These are phyloP conservation scores for Ariolimax columbianus DNA, from an alignment of 2,888 invertebrate species.

Conservation along the genomic window DNA sequence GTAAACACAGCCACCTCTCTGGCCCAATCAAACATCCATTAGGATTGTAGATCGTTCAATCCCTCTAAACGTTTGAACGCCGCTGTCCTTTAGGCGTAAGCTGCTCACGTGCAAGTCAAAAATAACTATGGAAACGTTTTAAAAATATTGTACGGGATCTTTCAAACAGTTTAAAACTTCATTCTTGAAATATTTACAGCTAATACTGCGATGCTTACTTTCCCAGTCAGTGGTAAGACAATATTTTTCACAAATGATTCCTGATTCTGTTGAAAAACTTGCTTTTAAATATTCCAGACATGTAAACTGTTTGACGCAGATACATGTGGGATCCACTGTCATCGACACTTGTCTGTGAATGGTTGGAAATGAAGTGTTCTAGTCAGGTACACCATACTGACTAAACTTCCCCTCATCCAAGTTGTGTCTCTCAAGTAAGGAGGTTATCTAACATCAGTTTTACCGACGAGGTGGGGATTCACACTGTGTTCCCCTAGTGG, in stretches of 20 bases:
- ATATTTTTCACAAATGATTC: background rate
- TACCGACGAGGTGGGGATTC: too few relatives aligned
- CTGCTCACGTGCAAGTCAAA: background rate
- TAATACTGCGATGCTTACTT: background rate
- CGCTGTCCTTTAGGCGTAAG: background rate
- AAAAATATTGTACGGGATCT: slow-evolving; percentile 1
- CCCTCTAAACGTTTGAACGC: background rate
- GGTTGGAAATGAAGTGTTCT: too few relatives aligned
- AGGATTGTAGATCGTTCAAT: background rate
- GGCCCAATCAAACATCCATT: background rate
- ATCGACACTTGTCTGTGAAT: too few relatives aligned
- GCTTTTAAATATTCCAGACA: background rate
- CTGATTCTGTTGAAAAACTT: background rate
- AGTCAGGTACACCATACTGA: too few relatives aligned
- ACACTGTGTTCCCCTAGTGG: too few relatives aligned
- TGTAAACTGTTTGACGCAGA: background rate
- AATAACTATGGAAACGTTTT: slow-evolving; percentile 2
- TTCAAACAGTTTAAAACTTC: slow-evolving; percentile 5
- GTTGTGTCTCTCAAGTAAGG: too few relatives aligned
- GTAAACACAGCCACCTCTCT: too few relatives aligned
- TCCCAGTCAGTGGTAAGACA: background rate
- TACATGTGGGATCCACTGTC: too few relatives aligned
- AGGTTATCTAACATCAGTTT: too few relatives aligned
- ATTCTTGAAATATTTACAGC: background rate
- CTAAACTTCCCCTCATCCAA: too few relatives aligned